These are phyloP conservation scores for Geotrypetes seraphini DNA, from an alignment of 2,797 vertebrate genomes.

Conservation along the genomic window DNA sequence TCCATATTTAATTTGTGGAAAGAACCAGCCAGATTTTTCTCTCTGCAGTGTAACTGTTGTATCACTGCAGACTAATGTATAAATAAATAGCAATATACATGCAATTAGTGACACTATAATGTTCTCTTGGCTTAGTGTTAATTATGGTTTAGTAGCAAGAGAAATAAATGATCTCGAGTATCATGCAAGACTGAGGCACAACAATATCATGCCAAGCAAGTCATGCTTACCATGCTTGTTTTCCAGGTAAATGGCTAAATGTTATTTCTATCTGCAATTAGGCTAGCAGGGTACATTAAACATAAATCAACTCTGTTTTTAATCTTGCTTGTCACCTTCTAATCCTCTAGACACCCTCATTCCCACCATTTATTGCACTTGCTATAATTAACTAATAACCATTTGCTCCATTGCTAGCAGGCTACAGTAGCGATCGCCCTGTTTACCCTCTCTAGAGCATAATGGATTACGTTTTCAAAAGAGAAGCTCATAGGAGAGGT, in stretches of 20 bases:
- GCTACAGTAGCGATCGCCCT: background rate
- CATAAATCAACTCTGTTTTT: background rate
- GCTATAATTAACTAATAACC: constrained; percentile 2
- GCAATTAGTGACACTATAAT: background rate
- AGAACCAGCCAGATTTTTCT: background rate
- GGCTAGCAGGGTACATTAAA: background rate
- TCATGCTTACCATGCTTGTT: background rate
- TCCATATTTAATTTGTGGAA: background rate
- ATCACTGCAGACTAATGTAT: background rate
- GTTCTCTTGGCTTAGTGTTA: background rate
- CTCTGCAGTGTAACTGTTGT: background rate
- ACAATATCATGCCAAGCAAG: background rate
- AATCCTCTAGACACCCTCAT: background rate
- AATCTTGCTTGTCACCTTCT: background rate
- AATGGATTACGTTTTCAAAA: too few relatives aligned
- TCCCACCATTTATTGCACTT: constrained; percentile 2
- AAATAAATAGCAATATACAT: background rate
- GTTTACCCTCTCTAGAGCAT: too few relatives aligned
- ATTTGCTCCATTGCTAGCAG: background rate
- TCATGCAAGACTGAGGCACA: background rate
- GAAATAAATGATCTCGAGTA: background rate
- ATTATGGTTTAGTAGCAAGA: constrained; percentile 2
- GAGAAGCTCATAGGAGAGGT: too few relatives aligned
- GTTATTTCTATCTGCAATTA: background rate
- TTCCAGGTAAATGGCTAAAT: background rate